Conservation (phyloP, 2,113 vertebrate species). For the Syrmaticus mikado region DNA sequence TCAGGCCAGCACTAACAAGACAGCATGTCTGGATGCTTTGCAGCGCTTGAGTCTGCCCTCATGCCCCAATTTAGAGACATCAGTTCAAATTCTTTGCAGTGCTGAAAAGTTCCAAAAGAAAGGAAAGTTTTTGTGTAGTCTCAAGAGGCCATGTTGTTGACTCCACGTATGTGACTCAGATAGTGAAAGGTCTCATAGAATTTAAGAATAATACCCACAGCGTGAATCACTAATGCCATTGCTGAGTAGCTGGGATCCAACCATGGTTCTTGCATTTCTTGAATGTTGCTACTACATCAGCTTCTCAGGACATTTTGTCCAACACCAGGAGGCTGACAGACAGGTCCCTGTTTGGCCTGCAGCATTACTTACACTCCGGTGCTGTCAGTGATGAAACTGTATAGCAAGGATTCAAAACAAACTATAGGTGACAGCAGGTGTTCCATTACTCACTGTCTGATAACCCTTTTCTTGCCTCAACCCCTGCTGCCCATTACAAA, state of each 20-base stretch:
- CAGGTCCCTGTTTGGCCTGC: slow-evolving; percentile 44
- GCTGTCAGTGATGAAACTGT: slow-evolving; percentile 68
- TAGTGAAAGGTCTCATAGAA: slow-evolving; percentile 28
- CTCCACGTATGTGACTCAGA: neutral
- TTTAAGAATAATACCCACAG: slow-evolving; percentile 41
- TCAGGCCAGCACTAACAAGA: neutral
- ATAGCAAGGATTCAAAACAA: slow-evolving; percentile 41
- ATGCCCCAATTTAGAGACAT: neutral
- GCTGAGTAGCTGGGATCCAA: slow-evolving; percentile 25
- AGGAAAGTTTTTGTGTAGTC: neutral
- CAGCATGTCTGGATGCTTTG: neutral
- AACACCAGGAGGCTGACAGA: slow-evolving; percentile 37
- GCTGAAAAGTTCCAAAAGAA: neutral
- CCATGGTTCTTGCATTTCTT: slow-evolving; percentile 22
- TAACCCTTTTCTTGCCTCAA: slow-evolving; percentile 53
- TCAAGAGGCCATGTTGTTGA: neutral
- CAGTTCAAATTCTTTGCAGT: neutral
- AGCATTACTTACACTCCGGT: slow-evolving; percentile 49
- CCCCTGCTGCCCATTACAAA: slow-evolving; percentile 21
- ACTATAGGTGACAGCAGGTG: slow-evolving; percentile 65
- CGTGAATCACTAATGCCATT: slow-evolving; percentile 9
- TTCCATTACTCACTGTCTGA: slow-evolving; percentile 68
- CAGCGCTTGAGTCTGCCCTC: neutral
- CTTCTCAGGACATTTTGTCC: slow-evolving; percentile 60
- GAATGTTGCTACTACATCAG: slow-evolving; percentile 27